Evolutionary conservation across 2,888 invertebrate genomes (phyloP).

Genomic region (Steinernema carpocapsae): DNA sequence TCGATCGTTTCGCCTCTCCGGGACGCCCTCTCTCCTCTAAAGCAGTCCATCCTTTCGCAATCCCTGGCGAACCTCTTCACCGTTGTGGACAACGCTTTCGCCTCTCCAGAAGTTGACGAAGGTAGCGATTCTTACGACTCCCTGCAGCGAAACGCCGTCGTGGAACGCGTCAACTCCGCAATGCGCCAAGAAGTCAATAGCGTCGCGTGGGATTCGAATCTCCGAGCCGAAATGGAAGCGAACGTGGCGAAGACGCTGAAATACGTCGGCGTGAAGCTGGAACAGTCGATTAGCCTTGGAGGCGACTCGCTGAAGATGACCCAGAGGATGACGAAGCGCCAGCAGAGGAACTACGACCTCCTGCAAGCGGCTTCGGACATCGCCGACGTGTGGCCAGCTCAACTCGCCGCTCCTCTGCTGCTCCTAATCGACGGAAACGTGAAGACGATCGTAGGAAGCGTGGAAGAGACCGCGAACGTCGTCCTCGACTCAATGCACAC

Average conservation of each 20-base stretch:
- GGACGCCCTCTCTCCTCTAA: slow-evolving; percentile 62
- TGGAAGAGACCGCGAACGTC: slow-evolving; percentile 46
- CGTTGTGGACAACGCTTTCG: slow-evolving; percentile 78
- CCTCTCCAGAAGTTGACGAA: slow-evolving; percentile 36
- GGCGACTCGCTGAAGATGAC: slow-evolving; percentile 16
- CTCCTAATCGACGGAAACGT: slow-evolving; percentile 45
- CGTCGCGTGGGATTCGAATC: slow-evolving; percentile 61
- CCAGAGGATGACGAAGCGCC: slow-evolving; percentile 38
- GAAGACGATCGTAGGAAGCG: slow-evolving; percentile 43
- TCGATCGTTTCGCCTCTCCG: slow-evolving; percentile 44
- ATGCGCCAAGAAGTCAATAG: slow-evolving; percentile 60
- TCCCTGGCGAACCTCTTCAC: slow-evolving; percentile 83
- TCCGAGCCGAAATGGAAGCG: slow-evolving; percentile 54
- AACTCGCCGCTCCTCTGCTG: slow-evolving; percentile 37
- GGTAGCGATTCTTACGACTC: slow-evolving; percentile 20
- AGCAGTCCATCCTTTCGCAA: slow-evolving; percentile 69
- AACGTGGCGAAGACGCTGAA: slow-evolving; percentile 49
- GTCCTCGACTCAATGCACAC: slow-evolving; percentile 53
- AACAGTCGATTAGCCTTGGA: slow-evolving; percentile 35
- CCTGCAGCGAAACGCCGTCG: slow-evolving; percentile 20
- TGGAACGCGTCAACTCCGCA: slow-evolving; percentile 48
- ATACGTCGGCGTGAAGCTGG: slow-evolving; percentile 46
- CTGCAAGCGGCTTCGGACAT: slow-evolving; percentile 28
- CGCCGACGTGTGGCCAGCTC: slow-evolving; percentile 26
- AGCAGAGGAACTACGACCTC: slow-evolving; percentile 36